Evolutionary conservation across 2,888 invertebrate species (phyloP).

Genomic region (Dorcus hopei): DNA sequence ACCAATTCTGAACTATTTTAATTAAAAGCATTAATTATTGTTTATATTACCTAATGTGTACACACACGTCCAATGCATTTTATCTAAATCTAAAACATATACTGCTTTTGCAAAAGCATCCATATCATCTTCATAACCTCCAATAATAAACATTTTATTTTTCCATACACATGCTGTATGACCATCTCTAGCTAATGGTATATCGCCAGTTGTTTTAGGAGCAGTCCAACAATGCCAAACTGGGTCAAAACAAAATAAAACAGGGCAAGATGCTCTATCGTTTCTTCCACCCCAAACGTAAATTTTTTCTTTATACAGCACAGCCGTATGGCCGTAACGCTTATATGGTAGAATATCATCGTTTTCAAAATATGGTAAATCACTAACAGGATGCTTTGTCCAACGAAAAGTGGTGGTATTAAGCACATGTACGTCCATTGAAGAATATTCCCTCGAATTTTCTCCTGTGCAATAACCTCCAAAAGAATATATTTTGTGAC

Average conservation of each 20-base stretch:
- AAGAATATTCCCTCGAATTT: slow-evolving; percentile 68
- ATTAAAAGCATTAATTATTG: not conserved
- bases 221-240: slow-evolving; percentile 65
- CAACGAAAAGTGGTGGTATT: slow-evolving; percentile 69
- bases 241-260: slow-evolving; percentile 78
- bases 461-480: slow-evolving; percentile 90
- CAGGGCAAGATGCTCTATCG: slow-evolving; percentile 77
- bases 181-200: slow-evolving; percentile 84
- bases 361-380: slow-evolving; percentile 51
- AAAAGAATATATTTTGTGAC: slow-evolving; percentile 80
- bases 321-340: slow-evolving; percentile 90
- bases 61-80: slow-evolving; percentile 68
- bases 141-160: slow-evolving; percentile 83
- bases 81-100: slow-evolving; percentile 70
- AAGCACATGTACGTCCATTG: slow-evolving; percentile 84
- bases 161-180: slow-evolving; percentile 83
- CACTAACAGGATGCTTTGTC: slow-evolving; percentile 55
- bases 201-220: slow-evolving; percentile 62
- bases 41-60: slow-evolving; percentile 56
- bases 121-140: slow-evolving; percentile 84
- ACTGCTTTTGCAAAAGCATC: slow-evolving; percentile 79
- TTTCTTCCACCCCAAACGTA: slow-evolving; percentile 93
- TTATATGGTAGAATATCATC: slow-evolving; percentile 68
- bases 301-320: slow-evolving; percentile 71
- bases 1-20: not conserved